phyloP scores from a whole-genome alignment of 2,113 vertebrate species.

The Bettongia penicillata region DNA sequence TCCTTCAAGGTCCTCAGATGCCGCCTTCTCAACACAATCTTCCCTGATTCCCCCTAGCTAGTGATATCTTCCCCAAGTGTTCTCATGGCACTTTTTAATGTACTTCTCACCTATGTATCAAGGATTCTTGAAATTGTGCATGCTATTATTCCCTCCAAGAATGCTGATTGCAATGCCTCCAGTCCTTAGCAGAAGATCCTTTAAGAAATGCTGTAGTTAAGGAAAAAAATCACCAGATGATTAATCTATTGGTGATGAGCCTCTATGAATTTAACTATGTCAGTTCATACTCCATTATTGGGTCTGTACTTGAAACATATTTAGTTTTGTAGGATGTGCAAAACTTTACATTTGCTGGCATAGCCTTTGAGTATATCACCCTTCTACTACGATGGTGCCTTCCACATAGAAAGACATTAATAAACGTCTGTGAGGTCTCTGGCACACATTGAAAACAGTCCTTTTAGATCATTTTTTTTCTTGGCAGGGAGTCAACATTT shows the following conservation, averaged over 20 bases:
- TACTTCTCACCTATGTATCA: background rate
- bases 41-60: background rate
- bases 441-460: background rate
- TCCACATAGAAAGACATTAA: background rate
- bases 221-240: background rate
- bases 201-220: background rate
- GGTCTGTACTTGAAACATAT: background rate
- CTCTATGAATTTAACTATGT: background rate
- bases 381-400: background rate
- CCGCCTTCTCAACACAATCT: background rate
- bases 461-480: background rate
- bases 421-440: background rate
- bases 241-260: background rate
- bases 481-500: background rate
- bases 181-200: background rate
- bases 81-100: background rate
- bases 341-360: background rate
- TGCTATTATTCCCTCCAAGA: background rate
- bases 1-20: background rate
- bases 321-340: background rate
- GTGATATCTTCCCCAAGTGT: background rate
- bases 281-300: background rate
- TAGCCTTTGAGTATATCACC: background rate
- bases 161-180: background rate
- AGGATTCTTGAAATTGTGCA: background rate